Evolutionary conservation across 2,888 invertebrate genomes (phyloP), one percentile per base, ranked within the genome.

Genomic region (Perizoma flavofasciatum): DNA sequence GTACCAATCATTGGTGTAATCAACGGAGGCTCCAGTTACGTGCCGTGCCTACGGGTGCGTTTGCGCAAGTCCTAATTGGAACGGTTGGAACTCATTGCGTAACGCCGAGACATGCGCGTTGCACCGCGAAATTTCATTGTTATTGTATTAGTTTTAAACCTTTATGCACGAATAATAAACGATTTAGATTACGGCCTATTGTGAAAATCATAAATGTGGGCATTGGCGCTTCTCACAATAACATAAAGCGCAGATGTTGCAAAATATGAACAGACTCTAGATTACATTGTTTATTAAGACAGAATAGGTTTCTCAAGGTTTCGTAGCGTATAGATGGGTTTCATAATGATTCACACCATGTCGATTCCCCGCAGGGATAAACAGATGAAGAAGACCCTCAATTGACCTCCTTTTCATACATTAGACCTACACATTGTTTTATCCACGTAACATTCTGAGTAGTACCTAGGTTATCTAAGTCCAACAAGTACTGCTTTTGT

Each of bases 31-130:
- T 58, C 53, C 43, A 55, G 56, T 59, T 59, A 56, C 59, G 59
- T 50, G 52, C 51, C 59, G 59, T 50, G 52, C 51, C 56, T 56
- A 45, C 32, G 51, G 59, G 57, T 61, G 67, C 71, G 68, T 60
- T 85, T 84, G 75, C 79, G 79, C 72, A 83, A 82, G 67, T 55
- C 47, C 65, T 61, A 82, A 84, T 81, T 84, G 80, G 82, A 82
- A 70, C 79, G 34, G 46, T 54, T 50, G 59, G 44, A 34, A 34
- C 40, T 33, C 68, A 67, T 79, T 77, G 71, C 72, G 67, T 55
- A 77, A 78, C 54, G 39, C 55, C 44, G 61, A 71, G 69, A 71
- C 72, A 75, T 61, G 72, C 66, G 70, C 75, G 57, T 68, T 75
- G 73, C 74, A 74, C 78, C 77, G 69, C 48, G 61, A 67, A 67